Conservation (phyloP, 2,888 invertebrate species). For the Leucania comma region DNA sequence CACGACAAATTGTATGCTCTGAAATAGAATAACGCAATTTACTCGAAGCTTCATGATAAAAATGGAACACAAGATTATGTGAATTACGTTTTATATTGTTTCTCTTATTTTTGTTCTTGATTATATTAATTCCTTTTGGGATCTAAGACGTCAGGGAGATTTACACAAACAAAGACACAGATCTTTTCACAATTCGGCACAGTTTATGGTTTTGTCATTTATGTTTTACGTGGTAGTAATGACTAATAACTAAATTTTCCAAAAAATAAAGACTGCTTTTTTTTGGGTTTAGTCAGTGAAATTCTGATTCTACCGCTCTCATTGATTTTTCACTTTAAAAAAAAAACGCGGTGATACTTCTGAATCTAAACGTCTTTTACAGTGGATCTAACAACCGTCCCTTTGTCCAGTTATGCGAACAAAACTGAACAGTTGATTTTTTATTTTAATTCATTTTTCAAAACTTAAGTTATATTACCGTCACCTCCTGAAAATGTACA, state of each 20-base stretch:
- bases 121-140: conserved; percentile 68
- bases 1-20: background rate
- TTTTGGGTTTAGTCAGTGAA: background rate
- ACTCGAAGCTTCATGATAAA: conserved; percentile 18
- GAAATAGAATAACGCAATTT: conserved; percentile 29
- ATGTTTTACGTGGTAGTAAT: conserved; percentile 67
- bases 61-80: conserved; percentile 48
- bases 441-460: no score
- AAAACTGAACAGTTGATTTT: no score
- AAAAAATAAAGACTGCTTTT: background rate
- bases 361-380: no score
- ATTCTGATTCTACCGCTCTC: no score
- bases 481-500: no score
- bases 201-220: conserved; percentile 69
- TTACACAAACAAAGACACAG: conserved; percentile 67
- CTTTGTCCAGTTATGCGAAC: no score
- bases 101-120: conserved; percentile 68
- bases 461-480: no score
- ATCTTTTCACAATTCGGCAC: conserved; percentile 56
- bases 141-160: conserved; percentile 63
- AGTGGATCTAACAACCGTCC: no score
- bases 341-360: no score
- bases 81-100: conserved; percentile 67
- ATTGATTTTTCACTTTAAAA: no score
- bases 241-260: conserved; percentile 22